Conservation (phyloP, 1,140 invertebrate species). For the Potamilus streckersoni region DNA sequence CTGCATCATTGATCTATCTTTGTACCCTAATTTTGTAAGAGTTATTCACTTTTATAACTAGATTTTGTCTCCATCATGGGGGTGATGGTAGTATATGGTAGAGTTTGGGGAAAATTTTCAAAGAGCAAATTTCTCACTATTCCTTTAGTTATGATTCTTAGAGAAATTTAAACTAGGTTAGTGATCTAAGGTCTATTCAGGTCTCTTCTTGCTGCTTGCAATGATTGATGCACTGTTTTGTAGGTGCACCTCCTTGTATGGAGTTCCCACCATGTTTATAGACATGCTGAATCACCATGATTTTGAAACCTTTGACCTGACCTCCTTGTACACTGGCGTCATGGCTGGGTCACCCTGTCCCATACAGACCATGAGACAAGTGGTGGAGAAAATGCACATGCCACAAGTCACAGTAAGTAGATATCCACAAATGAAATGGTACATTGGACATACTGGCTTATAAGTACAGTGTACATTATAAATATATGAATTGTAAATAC, state of each 20-base stretch:
- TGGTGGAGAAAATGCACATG: slow-evolving; percentile 61
- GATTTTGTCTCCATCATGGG: too few species aligned
- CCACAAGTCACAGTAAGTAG: slow-evolving; percentile 60
- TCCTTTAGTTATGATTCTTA: too few species aligned
- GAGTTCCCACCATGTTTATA: slow-evolving; percentile 97
- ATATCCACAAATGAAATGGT: background rate
- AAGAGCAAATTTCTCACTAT: too few species aligned
- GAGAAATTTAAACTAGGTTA: too few species aligned
- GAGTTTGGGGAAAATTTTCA: too few species aligned
- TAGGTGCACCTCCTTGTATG: slow-evolving; percentile 82
- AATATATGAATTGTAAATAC: background rate
- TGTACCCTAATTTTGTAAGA: too few species aligned
- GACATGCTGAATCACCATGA: slow-evolving; percentile 77
- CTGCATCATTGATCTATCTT: too few species aligned
- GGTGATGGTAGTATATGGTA: too few species aligned
- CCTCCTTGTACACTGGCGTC: slow-evolving; percentile 68
- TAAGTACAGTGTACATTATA: background rate
- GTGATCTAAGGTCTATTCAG: too few species aligned
- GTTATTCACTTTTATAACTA: too few species aligned
- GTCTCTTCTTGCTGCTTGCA: too few species aligned
- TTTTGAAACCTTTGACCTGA: slow-evolving; percentile 64
- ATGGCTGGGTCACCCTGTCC: slow-evolving; percentile 67
- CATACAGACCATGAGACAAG: slow-evolving; percentile 58
- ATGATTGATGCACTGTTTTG: slow-evolving; percentile 57
- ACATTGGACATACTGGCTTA: background rate